phyloP scores from a whole-genome alignment of 2,888 invertebrate genomes.

The Cataglyphis cursor region DNA sequence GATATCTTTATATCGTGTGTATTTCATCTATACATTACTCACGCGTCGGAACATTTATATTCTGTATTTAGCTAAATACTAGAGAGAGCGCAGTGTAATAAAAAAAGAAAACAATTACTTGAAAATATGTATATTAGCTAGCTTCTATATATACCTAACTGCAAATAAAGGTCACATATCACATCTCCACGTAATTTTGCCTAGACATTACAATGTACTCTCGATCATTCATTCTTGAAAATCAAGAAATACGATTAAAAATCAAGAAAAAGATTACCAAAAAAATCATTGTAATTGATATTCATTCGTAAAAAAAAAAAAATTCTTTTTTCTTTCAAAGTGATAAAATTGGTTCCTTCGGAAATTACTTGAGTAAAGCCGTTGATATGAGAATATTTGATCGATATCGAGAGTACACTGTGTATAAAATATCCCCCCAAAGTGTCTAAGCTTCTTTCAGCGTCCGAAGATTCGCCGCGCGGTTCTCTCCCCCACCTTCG shows the following conservation, averaged over 20 bases:
- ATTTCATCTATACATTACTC: slow-evolving; percentile 42
- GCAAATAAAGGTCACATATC: slow-evolving; percentile 57
- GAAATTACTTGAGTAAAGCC: too few species aligned
- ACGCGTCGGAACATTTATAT: slow-evolving; percentile 48
- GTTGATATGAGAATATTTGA: too few species aligned
- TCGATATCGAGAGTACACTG: slow-evolving; percentile 33
- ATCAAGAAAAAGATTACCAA: background rate
- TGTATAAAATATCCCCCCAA: slow-evolving; percentile 27
- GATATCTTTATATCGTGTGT: slow-evolving; percentile 37
- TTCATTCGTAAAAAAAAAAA: background rate
- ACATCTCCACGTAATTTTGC: slow-evolving; percentile 39
- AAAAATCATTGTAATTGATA: background rate
- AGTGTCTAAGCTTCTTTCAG: slow-evolving; percentile 51
- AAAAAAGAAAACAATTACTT: slow-evolving; percentile 32
- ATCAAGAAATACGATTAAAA: too few species aligned
- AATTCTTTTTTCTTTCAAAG: background rate
- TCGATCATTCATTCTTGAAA: slow-evolving; percentile 7
- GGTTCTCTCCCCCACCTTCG: slow-evolving; percentile 50
- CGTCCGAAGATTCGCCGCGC: slow-evolving; percentile 44
- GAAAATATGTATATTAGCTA: slow-evolving; percentile 53
- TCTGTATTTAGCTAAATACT: slow-evolving; percentile 51
- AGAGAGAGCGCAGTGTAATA: slow-evolving; percentile 51
- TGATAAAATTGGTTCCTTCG: too few species aligned
- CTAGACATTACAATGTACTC: slow-evolving; percentile 37
- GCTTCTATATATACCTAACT: slow-evolving; percentile 32